Base-by-base conservation (phyloP, 2,888 invertebrate genomes). In the Heteropelma amictum region DNA sequence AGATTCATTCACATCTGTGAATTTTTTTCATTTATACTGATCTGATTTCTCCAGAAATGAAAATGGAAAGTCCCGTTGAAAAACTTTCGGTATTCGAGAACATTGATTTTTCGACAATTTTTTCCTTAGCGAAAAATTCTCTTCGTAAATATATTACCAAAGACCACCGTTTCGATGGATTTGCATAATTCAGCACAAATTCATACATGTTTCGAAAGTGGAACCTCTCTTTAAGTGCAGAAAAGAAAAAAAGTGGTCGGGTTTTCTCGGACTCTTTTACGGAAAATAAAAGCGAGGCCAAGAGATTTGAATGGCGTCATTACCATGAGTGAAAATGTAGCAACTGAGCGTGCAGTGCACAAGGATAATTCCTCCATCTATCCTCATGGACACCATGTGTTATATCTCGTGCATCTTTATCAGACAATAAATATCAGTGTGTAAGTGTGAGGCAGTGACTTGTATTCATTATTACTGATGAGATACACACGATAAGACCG, bases 311-410 rank as follows among this genome's bases (percentile, higher is more conserved):
- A 65, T 72, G 60, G 56, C 45, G 40, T 53, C 49, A 81, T 82
- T 82, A 81, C 51, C 79, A 81, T 79, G 80, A 83, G 83, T 83
- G 82, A 83, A 82, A 83, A 76, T 81, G 69, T 47, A 68, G 60
- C 72, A 68, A n/a, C 61, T 64, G 30, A 54, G 74, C 56, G 72
- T 76, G 73, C 61, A 54, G 26, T 30, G 49, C 40, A 38, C 8
- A 17, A 28, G 35, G 26, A 35, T 35, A 64, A 30, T 51, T 45
- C 30, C 17, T 45, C 23, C 28, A 17, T 49, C 14, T 45, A 45
- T 51, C 8, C 40, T 40, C 14, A 8, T 19, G 19, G 12, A 28
- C 28, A 30, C 53, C 28, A 56, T 38, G 8, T 19, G 3, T n/a
- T 5, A 28, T 14, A 6, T 35, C 14, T 49, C 10, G 14, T 19